Base-by-base conservation (phyloP, 2,797 vertebrate genomes). In the Holocentrus rufus region DNA sequence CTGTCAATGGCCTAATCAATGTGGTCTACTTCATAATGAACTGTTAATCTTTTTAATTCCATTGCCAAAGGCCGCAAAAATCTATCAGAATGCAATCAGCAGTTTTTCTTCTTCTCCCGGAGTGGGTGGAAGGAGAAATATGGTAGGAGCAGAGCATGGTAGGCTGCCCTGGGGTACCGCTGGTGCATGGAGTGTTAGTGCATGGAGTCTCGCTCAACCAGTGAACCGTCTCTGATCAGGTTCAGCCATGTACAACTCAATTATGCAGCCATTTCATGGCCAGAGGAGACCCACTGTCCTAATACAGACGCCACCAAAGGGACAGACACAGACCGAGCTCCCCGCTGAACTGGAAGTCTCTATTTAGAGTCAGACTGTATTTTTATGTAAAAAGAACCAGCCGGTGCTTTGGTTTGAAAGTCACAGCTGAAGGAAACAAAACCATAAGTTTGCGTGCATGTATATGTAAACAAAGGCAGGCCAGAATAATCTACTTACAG, bases 31-130 rank as follows among this genome's bases (percentile, higher is more conserved):
- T 91, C 88, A 91, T 94, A 93, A 94, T 94, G 92, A 93, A 94
- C 93, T 92, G 93, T 93, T 94, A 92, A 93, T 93, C 92, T 93
- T 93, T 93, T 94, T 94, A 93, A 94, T 93, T 93, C 91, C 85
- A 87, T 86, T 76, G 92, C 93, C 91, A 79, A 85, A 86, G 89
- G 93, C 92, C 82, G 77, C 89, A 91, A 91, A 94, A 93, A 94
- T 94, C 93, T 92, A 94, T 94, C 92, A 93, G 83, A 93, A 93
- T 92, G 90, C 87, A 93, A 94, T 93, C 92, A 93, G 91, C 89
- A 88, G 65, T 85, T 86, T 81, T 80, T 69, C 49, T 81, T 82
- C 80, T 85, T 81, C 82, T 89, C 87, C 81, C 65, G 72, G 47
- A 84, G 83, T 63, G 83, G 78, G 82, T 61, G 69, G 81, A 83